phyloP scores from a whole-genome alignment of 1,140 invertebrate species.

The Apis cerana region DNA sequence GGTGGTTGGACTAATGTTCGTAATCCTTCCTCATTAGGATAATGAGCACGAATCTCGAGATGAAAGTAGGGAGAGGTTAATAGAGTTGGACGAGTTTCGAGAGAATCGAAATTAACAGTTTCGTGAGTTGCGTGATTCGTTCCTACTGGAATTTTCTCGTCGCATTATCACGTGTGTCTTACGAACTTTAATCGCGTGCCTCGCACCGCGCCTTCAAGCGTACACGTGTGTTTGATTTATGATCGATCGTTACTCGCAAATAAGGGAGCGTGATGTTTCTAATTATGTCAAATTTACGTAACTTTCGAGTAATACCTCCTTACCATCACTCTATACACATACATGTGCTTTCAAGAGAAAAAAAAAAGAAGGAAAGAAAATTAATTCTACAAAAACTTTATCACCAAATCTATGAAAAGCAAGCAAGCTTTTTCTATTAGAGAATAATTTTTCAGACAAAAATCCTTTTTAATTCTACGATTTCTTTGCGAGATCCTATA shows the following conservation, averaged over 20 bases:
- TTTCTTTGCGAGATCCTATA: not conserved
- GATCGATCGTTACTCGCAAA: constrained; percentile 8
- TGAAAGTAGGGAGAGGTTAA: not conserved
- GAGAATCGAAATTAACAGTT: not conserved
- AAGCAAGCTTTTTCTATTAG: no score
- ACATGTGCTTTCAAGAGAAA: no score
- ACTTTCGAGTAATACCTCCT: not conserved
- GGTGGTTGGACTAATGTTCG: not conserved
- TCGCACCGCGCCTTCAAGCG: not conserved
- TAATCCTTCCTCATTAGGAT: not conserved
- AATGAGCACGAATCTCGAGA: not conserved
- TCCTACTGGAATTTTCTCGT: constrained; percentile 9
- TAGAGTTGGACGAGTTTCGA: not conserved
- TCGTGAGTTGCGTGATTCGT: constrained; percentile 1
- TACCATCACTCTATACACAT: not conserved
- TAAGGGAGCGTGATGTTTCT: not conserved
- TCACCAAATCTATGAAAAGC: no score
- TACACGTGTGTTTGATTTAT: constrained; percentile 39
- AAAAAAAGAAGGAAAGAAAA: no score
- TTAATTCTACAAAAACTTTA: no score
- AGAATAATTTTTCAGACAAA: no score
- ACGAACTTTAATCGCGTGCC: constrained; percentile 18
- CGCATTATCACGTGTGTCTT: not conserved
- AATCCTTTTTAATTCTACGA: not conserved
- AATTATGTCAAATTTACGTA: constrained; percentile 20